phyloP scores from a whole-genome alignment of 2,113 vertebrate genomes.

The Hemicordylus capensis region DNA sequence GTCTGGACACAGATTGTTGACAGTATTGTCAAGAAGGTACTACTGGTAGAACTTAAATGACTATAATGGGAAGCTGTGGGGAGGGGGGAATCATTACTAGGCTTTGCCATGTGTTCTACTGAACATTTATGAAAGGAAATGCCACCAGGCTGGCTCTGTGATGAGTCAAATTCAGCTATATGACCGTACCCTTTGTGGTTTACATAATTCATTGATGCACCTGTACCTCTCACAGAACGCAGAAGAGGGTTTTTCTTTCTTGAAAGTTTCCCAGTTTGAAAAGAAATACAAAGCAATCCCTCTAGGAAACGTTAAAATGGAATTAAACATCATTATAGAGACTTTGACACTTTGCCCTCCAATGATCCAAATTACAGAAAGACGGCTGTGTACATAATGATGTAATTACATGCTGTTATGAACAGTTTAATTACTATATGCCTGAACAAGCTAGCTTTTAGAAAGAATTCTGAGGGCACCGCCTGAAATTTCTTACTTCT shows the following conservation, averaged over 20 bases:
- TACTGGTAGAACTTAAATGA: not conserved
- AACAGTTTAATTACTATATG: conserved; percentile 80
- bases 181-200: not conserved
- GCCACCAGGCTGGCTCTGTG: not conserved
- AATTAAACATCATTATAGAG: conserved; percentile 74
- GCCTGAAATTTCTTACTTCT: conserved; percentile 51
- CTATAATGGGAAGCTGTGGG: not conserved
- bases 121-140: not conserved
- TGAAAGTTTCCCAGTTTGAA: conserved; percentile 37
- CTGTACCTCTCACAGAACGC: conserved; percentile 21
- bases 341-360: conserved; percentile 76
- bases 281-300: conserved; percentile 56
- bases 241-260: not conserved
- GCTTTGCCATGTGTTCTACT: not conserved
- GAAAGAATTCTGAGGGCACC: conserved; percentile 32
- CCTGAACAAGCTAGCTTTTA: conserved; percentile 37
- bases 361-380: conserved; percentile 76
- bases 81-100: not conserved
- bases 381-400: conserved; percentile 72
- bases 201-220: conserved; percentile 9
- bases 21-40: not conserved
- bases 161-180: not conserved
- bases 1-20: not conserved
- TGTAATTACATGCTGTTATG: conserved; percentile 81
- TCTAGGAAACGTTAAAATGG: conserved; percentile 62